phyloP scores from a whole-genome alignment of 2,797 vertebrate species.

The Gallinago solitaria region DNA sequence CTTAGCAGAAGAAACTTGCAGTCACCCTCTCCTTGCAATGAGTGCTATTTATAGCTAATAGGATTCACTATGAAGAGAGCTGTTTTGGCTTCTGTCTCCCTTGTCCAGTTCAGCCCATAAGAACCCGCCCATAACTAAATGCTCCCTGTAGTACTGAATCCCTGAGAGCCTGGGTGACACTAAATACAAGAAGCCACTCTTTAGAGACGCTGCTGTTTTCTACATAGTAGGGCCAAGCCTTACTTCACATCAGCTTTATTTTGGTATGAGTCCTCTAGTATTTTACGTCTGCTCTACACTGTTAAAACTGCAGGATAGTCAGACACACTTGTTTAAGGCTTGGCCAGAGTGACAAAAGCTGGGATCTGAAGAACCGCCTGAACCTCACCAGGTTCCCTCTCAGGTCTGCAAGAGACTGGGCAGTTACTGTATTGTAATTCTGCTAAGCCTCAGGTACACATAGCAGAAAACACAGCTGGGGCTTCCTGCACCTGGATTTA shows the following conservation, averaged over 20 bases:
- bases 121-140: neutral
- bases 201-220: neutral
- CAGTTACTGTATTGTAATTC: neutral
- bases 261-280: neutral
- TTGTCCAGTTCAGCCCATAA: neutral
- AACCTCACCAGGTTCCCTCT: neutral
- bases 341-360: neutral
- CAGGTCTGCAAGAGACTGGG: neutral
- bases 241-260: neutral
- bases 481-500: neutral
- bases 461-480: neutral
- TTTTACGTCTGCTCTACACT: neutral
- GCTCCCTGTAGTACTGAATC: neutral
- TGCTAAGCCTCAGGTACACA: neutral
- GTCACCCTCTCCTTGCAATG: neutral
- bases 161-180: neutral
- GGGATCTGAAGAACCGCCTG: neutral
- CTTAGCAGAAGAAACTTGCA: neutral
- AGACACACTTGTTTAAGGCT: neutral
- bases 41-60: constrained; percentile 35
- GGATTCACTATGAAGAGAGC: constrained; percentile 18
- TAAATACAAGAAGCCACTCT: neutral
- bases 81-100: neutral
- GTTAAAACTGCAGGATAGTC: neutral
- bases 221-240: neutral